Base-by-base conservation (phyloP, 2,888 invertebrate species). In the Dione juno region DNA sequence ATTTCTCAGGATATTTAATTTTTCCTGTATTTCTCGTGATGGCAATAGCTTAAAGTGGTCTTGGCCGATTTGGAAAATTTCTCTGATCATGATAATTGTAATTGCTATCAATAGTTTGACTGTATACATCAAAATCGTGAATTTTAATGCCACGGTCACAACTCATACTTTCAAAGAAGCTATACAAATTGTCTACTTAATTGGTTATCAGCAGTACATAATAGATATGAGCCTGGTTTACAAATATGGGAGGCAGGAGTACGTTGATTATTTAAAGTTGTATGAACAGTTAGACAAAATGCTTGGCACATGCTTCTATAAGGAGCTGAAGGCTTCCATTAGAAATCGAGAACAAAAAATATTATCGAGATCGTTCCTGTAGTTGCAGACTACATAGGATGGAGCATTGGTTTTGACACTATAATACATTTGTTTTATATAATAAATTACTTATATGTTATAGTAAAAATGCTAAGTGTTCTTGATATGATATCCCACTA, bases 401-500 rank as follows among this genome's bases (percentile, higher is more conserved):
- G 74, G 74, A 14, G 48, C 5, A 5, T 71, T 5, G 48, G 37
- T 1, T 65, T 41, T 10, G 69, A 70, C 14, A 72, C 66, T 70
- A 10, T 69, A 16, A 21, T 50, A 3, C 21, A 70, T 1, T 72
- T 66, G 0, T 52, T 72, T 0, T 75, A 65, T 21, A 14, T 66
- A 3, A 45, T 76, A 0, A 74, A 74, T n/a, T 76, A 77, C 50
- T 43, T 74, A 3, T 74, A 73, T 28, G 66, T 72, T 19, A 11
- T 65, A 7, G 41, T 77, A 9, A 72, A 67, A 61, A 64, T 72
- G 1, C 43, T 78, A 7, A 66, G 53, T 2, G 16, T 74, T 21
- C 40, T 75, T 10, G 77, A 78, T 16, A 69, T 76, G 21, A 70
- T 70, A 19, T 61, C 76, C 3, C 70, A 78, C 13, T 66, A 61